A percentile compares a stretch with the other conserved stretches of the same genome.
Conservation (phyloP, 64 coral and sea anemone genomes). For the Montipora efflorescens region DNA sequence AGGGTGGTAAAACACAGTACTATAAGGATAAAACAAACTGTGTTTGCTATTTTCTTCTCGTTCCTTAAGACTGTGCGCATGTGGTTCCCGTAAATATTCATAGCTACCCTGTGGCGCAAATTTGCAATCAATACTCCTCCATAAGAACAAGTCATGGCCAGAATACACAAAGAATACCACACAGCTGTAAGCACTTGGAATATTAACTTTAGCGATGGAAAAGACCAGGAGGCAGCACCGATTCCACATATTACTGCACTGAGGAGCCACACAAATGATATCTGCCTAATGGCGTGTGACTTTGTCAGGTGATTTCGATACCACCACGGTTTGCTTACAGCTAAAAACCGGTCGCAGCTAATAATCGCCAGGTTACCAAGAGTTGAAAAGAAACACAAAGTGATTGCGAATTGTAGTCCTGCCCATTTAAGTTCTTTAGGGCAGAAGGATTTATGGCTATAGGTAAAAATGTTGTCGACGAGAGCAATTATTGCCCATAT, state of each 20-base stretch:
- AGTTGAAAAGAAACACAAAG: not conserved
- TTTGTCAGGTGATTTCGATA: not conserved
- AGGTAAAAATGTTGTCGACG: not conserved
- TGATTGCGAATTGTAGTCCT: no score
- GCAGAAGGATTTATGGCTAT: not conserved
- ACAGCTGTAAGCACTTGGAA: no score
- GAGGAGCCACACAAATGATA: not conserved
- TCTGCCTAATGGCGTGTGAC: not conserved
- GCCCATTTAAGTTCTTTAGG: not conserved
- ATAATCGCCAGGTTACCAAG: slow-evolving; percentile 4
- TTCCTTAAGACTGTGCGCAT: not conserved
- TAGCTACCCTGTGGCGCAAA: not conserved
- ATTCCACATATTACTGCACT: not conserved
- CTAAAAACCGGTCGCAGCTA: not conserved
- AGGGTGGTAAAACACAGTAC: not conserved
- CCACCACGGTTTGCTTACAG: slow-evolving; percentile 2
- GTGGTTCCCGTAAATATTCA: not conserved
- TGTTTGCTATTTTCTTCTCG: slow-evolving; percentile 11
- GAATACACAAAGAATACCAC: not conserved
- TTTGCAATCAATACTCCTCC: not conserved
- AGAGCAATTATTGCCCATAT: not conserved
- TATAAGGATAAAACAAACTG: slow-evolving; percentile 14
- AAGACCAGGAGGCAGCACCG: not conserved
- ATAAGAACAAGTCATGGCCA: not conserved
- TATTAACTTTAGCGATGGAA: not conserved